Evolutionary conservation across 2,888 invertebrate species (phyloP), one percentile per base, ranked within the genome.

Genomic region (Caenorhabditis sp.): DNA sequence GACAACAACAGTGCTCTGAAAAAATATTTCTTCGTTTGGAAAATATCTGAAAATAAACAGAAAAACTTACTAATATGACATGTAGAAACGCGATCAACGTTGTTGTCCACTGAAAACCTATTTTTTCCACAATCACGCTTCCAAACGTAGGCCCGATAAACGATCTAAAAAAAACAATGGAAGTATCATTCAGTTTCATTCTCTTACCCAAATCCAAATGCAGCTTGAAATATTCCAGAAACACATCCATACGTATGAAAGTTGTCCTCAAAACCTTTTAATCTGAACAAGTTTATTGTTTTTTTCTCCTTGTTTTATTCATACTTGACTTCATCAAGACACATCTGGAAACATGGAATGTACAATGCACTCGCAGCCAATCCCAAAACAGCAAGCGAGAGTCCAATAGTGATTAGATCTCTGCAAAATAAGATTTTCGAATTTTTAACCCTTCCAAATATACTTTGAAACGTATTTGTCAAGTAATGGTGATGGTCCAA

Each of bases 201-300:
- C 5, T 70, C 87, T 77, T 75, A 90, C 90, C 95, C 95, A 9
- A 95, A 91, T 0, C 95, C 95, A 87, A 95, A 95, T 0, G 94
- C 93, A 0, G 95, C 94, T 1, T 95, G 95, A 93, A 95, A 95
- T 85, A 95, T 91, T 0, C 95, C 95, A 0, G 95, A 95, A 8
- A 95, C 93, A 37, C 95, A 91, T 0, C 95, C 95, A 88, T 94
- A 95, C 0, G 95, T 95, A 87, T 94, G 94, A 80, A 95, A 92
- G 76, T 93, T 93, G 89, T 95, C 94, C 0, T 94, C 93, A 81
- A 95, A 93, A 3, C 90, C 90, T 32, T 89, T 61, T 43, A 87
- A 83, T 81, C 90, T 90, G 85, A 74, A 88, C 86, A 46, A 43
- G 17, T n/a, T n/a, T n/a, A n/a, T n/a, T n/a, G n/a, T n/a, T n/a